Evolutionary conservation across 2,797 vertebrate species (phyloP), one percentile per base, ranked within the genome.

Genomic region (Enteromius treurensis): DNA sequence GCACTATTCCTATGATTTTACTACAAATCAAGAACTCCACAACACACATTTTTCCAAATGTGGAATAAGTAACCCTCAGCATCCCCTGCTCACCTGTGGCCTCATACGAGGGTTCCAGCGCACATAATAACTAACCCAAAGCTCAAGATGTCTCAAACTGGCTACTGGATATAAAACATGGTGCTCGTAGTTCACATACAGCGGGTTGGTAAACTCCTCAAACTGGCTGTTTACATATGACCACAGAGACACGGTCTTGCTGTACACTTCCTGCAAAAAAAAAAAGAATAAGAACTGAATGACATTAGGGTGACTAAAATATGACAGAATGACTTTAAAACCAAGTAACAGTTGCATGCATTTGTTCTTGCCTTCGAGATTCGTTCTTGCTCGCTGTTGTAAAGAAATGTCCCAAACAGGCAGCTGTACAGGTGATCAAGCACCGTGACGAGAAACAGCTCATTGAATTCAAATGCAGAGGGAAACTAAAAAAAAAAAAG

Each of bases 351-450:
- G 4, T 51, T 17, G 32, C 47, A 37, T 17, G 19, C 40, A 74
- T 45, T 11, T 3, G 13, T 58, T n/a, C 91, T 82, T 91, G 96
- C 98, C 95, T 96, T 95, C 86, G 92, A 93, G 32, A 91, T 70
- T 79, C 96, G 92, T 86, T 98, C 96, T 88, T 96, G 95, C 85
- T 99, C 97, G 83, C 95, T 96, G 94, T 97, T 97, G 87, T 94
- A 96, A 80, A 99, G 94, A 92, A 99, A 98, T 2, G 97, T 98
- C 45, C 97, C 97, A 81, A 98, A 99, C 79, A 99, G 94, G 86
- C 97, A 98, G 91, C 97, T 98, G 93, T 98, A 97, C 26, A 98
- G 96, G 86, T 98, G 97, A 90, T 99, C 97, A 92, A 99, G 92
- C 90, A 98, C 93, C 3, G 96, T 97, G 89, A 99, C 93, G 88